Conservation (phyloP, 2,113 vertebrate species). For the Rhinichthys klamathensis region DNA sequence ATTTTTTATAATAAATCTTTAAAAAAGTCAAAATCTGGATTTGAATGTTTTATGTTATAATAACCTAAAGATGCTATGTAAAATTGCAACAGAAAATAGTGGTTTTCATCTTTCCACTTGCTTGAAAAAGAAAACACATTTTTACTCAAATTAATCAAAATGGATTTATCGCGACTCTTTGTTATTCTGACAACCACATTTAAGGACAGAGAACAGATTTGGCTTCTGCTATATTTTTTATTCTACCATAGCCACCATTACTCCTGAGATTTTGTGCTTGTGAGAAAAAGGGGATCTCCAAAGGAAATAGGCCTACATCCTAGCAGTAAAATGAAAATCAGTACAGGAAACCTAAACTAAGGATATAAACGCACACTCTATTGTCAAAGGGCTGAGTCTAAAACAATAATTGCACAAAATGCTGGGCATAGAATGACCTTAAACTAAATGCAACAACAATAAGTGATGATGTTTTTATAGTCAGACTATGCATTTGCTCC, state of each 20-base stretch:
- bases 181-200: background rate
- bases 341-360: constrained; percentile 12
- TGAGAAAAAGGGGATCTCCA: background rate
- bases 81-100: too few relatives aligned
- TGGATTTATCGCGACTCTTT: too few relatives aligned
- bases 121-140: too few relatives aligned
- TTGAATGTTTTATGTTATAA: too few relatives aligned
- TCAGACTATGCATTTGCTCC: background rate
- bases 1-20: too few relatives aligned
- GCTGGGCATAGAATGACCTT: background rate
- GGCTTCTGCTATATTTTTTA: background rate
- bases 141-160: too few relatives aligned
- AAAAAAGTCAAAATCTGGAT: too few relatives aligned
- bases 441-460: background rate
- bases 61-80: too few relatives aligned
- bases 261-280: background rate
- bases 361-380: background rate
- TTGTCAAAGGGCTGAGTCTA: background rate
- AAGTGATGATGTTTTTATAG: background rate
- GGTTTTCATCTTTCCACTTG: too few relatives aligned
- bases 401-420: constrained; percentile 16
- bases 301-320: background rate
- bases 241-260: background rate
- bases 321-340: background rate
- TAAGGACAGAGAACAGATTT: background rate